Conservation (phyloP, 2,888 invertebrate genomes). For the Petrolisthes cinctipes region DNA sequence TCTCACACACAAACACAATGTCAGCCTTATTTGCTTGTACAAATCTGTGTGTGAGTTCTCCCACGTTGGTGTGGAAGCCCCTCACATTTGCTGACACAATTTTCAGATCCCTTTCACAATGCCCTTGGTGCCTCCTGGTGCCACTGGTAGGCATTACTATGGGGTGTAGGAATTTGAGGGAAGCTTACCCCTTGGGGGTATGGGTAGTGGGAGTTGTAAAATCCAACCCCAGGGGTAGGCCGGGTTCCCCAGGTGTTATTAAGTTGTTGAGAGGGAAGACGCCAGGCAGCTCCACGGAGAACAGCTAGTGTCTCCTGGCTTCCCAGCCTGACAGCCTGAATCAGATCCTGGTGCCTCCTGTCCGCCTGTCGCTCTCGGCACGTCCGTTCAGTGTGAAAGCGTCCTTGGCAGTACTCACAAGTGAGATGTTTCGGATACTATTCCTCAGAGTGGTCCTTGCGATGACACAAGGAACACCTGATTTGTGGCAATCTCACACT, state of each 20-base stretch:
- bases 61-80: constrained; percentile 2
- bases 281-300: background rate
- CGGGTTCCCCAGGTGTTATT: background rate
- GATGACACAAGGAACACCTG: background rate
- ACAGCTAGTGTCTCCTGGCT: background rate
- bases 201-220: background rate
- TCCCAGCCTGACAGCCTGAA: background rate
- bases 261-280: background rate
- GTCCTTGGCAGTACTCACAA: background rate
- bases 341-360: background rate
- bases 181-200: background rate
- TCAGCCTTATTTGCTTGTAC: background rate
- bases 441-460: background rate
- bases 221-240: background rate
- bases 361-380: background rate
- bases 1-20: background rate
- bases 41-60: background rate
- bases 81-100: background rate
- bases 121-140: background rate
- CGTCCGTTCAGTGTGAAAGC: background rate
- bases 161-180: background rate
- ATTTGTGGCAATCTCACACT: background rate
- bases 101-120: background rate
- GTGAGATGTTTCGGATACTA: background rate
- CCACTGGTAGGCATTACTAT: background rate